Base-by-base conservation (phyloP, 2,888 invertebrate species). In the Drosophila melanocephala region DNA sequence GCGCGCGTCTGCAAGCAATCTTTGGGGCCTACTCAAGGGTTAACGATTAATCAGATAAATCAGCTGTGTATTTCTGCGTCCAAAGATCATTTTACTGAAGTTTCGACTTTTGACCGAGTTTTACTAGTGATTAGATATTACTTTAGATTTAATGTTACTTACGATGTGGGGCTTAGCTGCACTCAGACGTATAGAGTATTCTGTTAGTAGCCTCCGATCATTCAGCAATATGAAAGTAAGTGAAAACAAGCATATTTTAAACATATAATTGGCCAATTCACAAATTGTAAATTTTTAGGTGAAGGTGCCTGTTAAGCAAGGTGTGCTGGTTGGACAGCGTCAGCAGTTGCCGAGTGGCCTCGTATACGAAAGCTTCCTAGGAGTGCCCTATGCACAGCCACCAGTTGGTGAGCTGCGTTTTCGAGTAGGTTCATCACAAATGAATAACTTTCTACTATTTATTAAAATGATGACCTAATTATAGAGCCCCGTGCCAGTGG, bases 341-440 rank as follows among this genome's bases (percentile, higher is more conserved):
- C 83, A 91, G 12, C 91, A 89, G 58, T 93, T 94, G 47, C 86
- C 91, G 1, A 94, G 93, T 81, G 93, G 94, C 10, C 83, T 92
- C 55, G 67, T 92, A 44, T 95, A 94, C 83, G 94, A 92, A 75
- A 93, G 93, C 32, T 95, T 95, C 79, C 94, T 94, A 75, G 94
- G 95, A 3, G 94, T 95, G 56, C 95, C 95, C 0, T 95, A 95
- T 82, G 95, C 95, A 1, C 94, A 94, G 68, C 94, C 95, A 30
- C 95, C 95, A 22, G 57, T 95, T 33, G 94, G 93, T 2, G 81
- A 91, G 6, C 77, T 94, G 6, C 84, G 94, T 55, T 94, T 93
- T 67, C 87, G 91, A 79, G 94, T 94, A 87, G 81, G 77, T 57
- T 2, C 35, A 28, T 0, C 28, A 1, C 7, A 28, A 28, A 16